Conservation (phyloP, 64 coral and sea anemone species). For the Dendrophyllia cribrosa region DNA sequence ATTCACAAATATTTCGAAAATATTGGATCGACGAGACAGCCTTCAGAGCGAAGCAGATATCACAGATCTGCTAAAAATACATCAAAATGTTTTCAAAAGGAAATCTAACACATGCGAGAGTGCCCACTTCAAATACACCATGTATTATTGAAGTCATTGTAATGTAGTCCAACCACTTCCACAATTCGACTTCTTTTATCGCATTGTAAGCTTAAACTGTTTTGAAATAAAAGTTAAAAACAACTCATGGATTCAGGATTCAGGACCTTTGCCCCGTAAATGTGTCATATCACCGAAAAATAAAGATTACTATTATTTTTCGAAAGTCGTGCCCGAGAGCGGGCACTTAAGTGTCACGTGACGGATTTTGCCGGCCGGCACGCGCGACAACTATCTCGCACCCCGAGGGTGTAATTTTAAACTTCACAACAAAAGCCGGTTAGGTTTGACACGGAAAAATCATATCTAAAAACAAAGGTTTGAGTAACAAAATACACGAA, state of each 20-base stretch:
- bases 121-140: no score
- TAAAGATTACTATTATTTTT: neutral
- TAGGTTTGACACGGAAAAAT: no score
- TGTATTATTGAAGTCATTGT: neutral
- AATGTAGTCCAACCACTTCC: neutral
- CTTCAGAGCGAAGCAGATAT: slow-evolving; percentile 10
- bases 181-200: neutral
- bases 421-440: no score
- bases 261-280: neutral
- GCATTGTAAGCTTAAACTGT: neutral
- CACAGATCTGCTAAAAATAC: neutral
- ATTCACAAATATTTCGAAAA: neutral
- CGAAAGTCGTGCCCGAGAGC: neutral
- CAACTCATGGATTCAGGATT: neutral
- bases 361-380: no score
- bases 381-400: no score
- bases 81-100: neutral
- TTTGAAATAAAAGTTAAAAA: neutral
- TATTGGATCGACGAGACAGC: neutral
- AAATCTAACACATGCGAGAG: no score
- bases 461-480: no score
- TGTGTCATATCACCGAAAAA: neutral
- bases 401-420: no score
- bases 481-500: no score
- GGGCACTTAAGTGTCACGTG: neutral